Evolutionary conservation across 2,888 invertebrate species (phyloP).

Genomic region (Pammene aurita): DNA sequence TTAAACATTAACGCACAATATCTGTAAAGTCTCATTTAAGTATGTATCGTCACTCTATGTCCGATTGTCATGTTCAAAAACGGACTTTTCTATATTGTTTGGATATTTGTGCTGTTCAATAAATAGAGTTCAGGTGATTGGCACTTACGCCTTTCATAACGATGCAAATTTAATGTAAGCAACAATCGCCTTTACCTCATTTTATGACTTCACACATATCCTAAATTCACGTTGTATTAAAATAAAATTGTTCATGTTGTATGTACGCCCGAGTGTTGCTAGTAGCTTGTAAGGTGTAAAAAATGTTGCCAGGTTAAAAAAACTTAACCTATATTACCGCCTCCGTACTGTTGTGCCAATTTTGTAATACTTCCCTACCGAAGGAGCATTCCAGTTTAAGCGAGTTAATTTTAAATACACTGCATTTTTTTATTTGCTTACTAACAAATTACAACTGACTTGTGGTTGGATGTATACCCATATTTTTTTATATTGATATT

Average conservation of each 20-base stretch:
- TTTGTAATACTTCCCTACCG: conserved; percentile 56
- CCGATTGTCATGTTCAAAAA: conserved; percentile 1
- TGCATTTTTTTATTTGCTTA: conserved; percentile 5
- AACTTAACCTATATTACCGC: conserved; percentile 53
- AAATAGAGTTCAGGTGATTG: neutral
- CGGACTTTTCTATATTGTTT: neutral
- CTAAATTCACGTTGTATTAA: conserved; percentile 18
- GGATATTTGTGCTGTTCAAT: neutral
- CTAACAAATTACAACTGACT: neutral
- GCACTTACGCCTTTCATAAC: neutral
- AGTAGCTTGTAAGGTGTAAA: conserved; percentile 61
- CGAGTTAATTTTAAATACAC: conserved; percentile 49
- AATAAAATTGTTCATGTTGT: conserved; percentile 64
- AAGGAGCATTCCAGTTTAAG: conserved; percentile 51
- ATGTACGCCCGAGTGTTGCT: conserved; percentile 60
- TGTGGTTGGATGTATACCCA: conserved; percentile 8
- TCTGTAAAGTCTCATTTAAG: neutral
- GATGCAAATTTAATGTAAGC: neutral
- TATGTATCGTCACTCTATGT: conserved; percentile 28
- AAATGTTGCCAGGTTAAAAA: conserved; percentile 61
- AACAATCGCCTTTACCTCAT: neutral
- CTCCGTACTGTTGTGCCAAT: conserved; percentile 64
- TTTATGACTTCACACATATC: conserved; percentile 7
- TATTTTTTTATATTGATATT: neutral
- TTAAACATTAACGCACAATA: neutral